Evolutionary conservation across 2,113 vertebrate genomes (phyloP), one percentile per base, ranked within the genome.

Genomic region (Ophthalmotilapia sp.): DNA sequence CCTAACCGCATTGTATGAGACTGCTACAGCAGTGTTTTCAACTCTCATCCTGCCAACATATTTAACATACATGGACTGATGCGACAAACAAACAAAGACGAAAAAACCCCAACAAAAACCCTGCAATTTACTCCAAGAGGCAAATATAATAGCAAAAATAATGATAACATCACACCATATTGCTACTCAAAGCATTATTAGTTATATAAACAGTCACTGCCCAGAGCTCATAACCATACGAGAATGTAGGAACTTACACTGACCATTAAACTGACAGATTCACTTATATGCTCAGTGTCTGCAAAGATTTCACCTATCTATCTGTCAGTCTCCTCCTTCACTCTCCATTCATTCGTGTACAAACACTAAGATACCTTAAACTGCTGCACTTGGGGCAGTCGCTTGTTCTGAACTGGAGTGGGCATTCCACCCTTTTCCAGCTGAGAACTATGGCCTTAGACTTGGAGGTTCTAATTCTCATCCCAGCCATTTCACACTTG

Each of bases 11-110:
- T 45, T 73, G 0, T 1, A 47, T 17, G 45, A 29, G 15, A 47
- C 9, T 29, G 23, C 42, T 49, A 45, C 15, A 49, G 42, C 70
- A 29, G 70, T 0, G 1, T 19, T 29, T 75, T 75, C 42, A 70
- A 70, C 65, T 12, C 65, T 70, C 21, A 73, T 26, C 68, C 13
- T 45, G 13, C 38, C 8, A 26, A 45, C 40, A 17, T 26, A 73
- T 73, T 45, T 45, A 73, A 73, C 8, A 45, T 45, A 26, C 2
- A 17, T 17, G 21, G 21, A 73, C 21, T 73, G 21, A 38, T 65
- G 33, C 0, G 4, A 26, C 11, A 10, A 26, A 38, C 11, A 40
- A 70, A 45, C 2, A 45, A 45, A 65, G 19, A 2, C 0, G 6
- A 13, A 68, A 38, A 65, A 13, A 1, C 4, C 33, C 60, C n/a